Base-by-base conservation (phyloP, 2,797 vertebrate genomes). In the Sternarchorhynchus goeldii region DNA sequence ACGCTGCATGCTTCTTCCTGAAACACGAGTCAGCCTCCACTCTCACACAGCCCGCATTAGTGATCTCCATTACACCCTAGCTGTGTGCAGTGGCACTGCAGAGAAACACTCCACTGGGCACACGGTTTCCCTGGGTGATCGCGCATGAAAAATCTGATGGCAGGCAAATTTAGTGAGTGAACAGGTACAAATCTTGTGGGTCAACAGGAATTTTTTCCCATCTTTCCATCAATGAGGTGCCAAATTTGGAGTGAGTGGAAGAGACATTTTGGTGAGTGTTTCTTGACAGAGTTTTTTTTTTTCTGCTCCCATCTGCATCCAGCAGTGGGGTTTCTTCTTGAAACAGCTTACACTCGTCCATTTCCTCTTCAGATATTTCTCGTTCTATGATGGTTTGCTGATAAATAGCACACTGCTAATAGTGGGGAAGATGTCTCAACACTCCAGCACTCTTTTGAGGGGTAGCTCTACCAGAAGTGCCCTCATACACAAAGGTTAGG, bases 1-100 rank as follows among this genome's bases (percentile, higher is more conserved):
- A 80, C 63, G 53, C 79, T 75, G 75, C 82, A 81, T 80, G 78
- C 78, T 83, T 77, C 83, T 83, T 89, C 87, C 84, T 50, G 45
- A 81, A 73, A 84, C 86, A 87, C 86, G 76, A 81, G 82, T 85
- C 77, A 29, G 31, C 45, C 63, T 16, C 84, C 76, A 83, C 81
- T 72, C 69, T 18, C 2, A 57, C 18, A 34, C 63, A 60, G 60
- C 25, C 53, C 4, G 45, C 57, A 41, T 59, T 76, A 76, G n/a
- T 62, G 77, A 82, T 58, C 67, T 67, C 50, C 64, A 58, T 57
- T 53, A 32, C 69, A 56, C 73, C 59, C 57, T 18, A 64, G 58
- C 58, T 20, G 63, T 50, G 45, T 14, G 45, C 12, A 63, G 18
- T 4, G 41, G 25, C 76, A 77, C 45, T 12, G 36, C 78, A 73